Conservation (phyloP, 2,113 vertebrate species). For the Phyllostomus hastatus region DNA sequence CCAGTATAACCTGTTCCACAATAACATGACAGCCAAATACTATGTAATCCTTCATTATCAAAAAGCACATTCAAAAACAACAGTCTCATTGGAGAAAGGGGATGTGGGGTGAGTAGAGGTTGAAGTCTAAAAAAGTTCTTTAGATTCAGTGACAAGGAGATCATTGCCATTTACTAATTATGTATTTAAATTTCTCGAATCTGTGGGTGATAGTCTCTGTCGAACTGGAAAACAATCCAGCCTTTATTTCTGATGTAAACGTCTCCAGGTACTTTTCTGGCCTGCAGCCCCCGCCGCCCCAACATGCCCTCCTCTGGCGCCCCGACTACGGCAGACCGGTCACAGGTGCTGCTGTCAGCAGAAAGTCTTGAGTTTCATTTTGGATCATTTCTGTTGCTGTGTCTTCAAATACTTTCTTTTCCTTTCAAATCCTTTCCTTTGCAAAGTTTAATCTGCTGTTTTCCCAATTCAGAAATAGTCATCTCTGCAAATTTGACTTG, state of each 20-base stretch:
- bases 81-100: neutral
- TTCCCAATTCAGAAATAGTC: neutral
- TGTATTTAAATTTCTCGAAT: constrained; percentile 27
- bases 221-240: neutral
- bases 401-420: constrained; percentile 10
- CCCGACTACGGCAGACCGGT: neutral
- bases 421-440: neutral
- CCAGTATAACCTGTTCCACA: constrained; percentile 9
- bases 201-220: neutral
- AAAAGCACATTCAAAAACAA: constrained; percentile 18
- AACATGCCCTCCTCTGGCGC: neutral
- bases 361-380: constrained; percentile 17
- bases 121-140: constrained; percentile 19
- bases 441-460: neutral
- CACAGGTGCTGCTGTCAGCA: neutral
- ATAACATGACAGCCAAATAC: constrained; percentile 35
- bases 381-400: neutral
- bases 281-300: accelerated
- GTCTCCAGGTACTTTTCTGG: neutral
- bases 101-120: neutral
- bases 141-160: neutral
- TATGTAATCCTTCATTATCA: constrained; percentile 16
- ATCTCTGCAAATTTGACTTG: neutral
- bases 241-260: neutral
- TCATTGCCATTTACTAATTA: neutral